These are phyloP conservation scores for Acanthopleura granulata DNA, from an alignment of 2,888 invertebrate genomes.

Conservation along the genomic window DNA sequence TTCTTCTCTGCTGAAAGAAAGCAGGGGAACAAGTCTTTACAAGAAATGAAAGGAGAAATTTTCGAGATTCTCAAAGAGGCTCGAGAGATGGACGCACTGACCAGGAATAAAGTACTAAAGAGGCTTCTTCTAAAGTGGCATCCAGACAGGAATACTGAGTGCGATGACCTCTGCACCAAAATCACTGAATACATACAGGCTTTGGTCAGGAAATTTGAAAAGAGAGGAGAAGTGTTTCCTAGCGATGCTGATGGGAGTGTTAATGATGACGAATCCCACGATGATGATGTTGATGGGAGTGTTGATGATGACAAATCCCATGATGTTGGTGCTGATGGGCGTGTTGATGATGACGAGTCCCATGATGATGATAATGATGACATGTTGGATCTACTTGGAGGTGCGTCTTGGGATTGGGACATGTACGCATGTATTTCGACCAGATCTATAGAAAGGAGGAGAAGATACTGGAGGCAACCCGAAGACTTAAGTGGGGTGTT, in stretches of 20 bases:
- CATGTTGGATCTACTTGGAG: too few species aligned
- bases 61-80: too few species aligned
- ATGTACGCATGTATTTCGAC: constrained; percentile 12
- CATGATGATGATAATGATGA: too few species aligned
- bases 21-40: too few species aligned
- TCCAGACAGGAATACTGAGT: constrained; percentile 43
- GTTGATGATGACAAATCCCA: too few species aligned
- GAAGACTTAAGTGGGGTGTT: background rate
- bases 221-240: constrained; percentile 21
- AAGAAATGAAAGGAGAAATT: too few species aligned
- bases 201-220: constrained; percentile 31
- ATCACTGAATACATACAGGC: constrained; percentile 40
- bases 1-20: too few species aligned
- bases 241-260: constrained; percentile 20
- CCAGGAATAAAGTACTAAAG: constrained; percentile 34
- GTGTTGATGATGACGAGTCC: too few species aligned
- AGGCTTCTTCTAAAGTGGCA: constrained; percentile 43
- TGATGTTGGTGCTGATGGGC: constrained; percentile 20
- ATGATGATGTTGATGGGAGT: too few species aligned
- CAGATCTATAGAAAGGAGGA: background rate
- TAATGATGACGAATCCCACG: too few species aligned
- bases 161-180: constrained; percentile 33
- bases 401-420: too few species aligned
- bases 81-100: constrained; percentile 20
- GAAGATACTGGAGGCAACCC: background rate